Conservation (phyloP, 2,888 invertebrate species). For the Rhamphomyia laevipes region DNA sequence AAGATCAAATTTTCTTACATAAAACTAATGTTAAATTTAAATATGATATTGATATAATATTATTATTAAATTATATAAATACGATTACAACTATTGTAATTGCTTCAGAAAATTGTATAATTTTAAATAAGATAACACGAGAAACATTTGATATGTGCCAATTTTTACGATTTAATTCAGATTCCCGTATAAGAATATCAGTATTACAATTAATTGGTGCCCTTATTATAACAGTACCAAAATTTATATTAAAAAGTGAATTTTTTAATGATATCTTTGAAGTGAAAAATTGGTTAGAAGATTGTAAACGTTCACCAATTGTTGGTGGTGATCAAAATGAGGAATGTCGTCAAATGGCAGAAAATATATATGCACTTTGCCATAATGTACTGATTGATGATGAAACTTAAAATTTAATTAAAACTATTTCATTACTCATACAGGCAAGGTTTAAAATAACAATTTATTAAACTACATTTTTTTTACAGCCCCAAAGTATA, state of each 20-base stretch:
- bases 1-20: constrained; percentile 41
- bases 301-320: constrained; percentile 44
- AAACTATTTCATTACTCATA: no score
- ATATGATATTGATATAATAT: constrained; percentile 51
- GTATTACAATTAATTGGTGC: constrained; percentile 57
- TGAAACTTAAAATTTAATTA: neutral
- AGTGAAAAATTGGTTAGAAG: constrained; percentile 53
- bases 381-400: constrained; percentile 17
- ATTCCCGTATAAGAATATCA: constrained; percentile 52
- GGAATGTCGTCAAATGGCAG: constrained; percentile 51
- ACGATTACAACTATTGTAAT: constrained; percentile 55
- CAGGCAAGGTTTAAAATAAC: no score
- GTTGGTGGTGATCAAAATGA: constrained; percentile 50
- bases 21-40: constrained; percentile 43
- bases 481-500: no score
- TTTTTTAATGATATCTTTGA: constrained; percentile 52
- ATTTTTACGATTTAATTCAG: constrained; percentile 52
- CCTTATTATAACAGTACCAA: constrained; percentile 50
- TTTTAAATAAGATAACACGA: constrained; percentile 51
- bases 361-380: constrained; percentile 42
- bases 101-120: constrained; percentile 54
- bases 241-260: constrained; percentile 44
- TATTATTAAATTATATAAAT: constrained; percentile 56
- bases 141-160: constrained; percentile 58
- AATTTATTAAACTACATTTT: no score